These are phyloP conservation scores for Stratiomys singularior DNA, from an alignment of 2,888 invertebrate species.

Conservation along the genomic window DNA sequence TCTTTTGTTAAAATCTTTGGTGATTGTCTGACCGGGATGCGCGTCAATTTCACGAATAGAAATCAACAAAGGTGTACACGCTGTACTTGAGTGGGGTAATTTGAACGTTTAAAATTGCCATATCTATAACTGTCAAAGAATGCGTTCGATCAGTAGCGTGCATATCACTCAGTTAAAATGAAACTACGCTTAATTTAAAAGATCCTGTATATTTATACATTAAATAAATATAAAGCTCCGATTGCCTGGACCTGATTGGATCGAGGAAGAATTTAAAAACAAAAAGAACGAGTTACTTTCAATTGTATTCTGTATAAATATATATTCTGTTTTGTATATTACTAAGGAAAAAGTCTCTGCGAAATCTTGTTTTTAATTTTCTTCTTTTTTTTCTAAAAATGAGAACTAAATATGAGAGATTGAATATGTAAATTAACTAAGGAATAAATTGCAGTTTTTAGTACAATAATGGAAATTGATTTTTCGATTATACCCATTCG, in stretches of 20 bases:
- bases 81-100: too few species aligned
- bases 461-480: slow-evolving; percentile 20
- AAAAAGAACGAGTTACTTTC: slow-evolving; percentile 18
- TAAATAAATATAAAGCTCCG: neutral
- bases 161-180: too few species aligned
- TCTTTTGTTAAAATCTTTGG: too few species aligned
- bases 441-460: slow-evolving; percentile 35
- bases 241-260: neutral
- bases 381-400: slow-evolving; percentile 14
- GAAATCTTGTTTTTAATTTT: neutral
- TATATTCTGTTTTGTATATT: slow-evolving; percentile 19
- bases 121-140: too few species aligned
- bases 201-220: too few species aligned
- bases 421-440: slow-evolving; percentile 36
- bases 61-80: too few species aligned
- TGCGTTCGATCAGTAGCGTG: too few species aligned
- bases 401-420: slow-evolving; percentile 19
- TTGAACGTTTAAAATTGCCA: too few species aligned
- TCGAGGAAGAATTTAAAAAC: slow-evolving; percentile 7
- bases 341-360: slow-evolving; percentile 16
- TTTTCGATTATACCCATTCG: too few species aligned
- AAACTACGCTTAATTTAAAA: too few species aligned
- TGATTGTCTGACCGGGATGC: too few species aligned
- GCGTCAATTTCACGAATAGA: too few species aligned
- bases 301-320: slow-evolving; percentile 24